Conservation (phyloP, 2,113 vertebrate genomes). For the Ictalurus punctatus region DNA sequence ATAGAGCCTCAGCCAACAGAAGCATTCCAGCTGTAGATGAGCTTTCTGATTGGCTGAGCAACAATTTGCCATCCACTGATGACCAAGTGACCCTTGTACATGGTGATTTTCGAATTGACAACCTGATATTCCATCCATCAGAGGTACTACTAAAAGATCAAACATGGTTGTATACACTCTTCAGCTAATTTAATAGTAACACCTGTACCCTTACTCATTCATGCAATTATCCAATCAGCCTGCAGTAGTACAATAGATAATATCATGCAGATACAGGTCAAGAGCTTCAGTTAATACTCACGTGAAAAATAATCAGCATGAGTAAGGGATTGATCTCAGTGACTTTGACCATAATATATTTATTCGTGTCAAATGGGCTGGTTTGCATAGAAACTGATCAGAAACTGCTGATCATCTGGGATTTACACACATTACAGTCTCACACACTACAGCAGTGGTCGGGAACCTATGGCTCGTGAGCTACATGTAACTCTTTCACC, state of each 20-base stretch:
- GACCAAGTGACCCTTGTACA: conserved; percentile 83
- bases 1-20: conserved; percentile 78
- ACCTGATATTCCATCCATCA: conserved; percentile 88
- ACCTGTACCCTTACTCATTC: background rate
- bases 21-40: conserved; percentile 82
- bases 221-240: background rate
- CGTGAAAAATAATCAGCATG: background rate
- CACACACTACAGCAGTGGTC: too few species aligned
- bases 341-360: background rate
- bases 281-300: background rate
- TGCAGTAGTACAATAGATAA: background rate
- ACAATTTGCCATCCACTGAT: conserved; percentile 80
- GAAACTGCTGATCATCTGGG: background rate
- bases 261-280: background rate
- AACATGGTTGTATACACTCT: background rate
- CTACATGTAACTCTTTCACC: too few species aligned
- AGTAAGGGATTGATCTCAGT: background rate
- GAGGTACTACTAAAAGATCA: conserved; percentile 74
- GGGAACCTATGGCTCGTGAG: too few species aligned
- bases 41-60: conserved; percentile 83
- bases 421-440: background rate
- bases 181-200: background rate
- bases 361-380: background rate
- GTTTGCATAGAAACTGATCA: background rate
- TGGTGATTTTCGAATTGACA: conserved; percentile 88